Evolutionary conservation across 2,888 invertebrate species (phyloP), one percentile per base, ranked within the genome.

Genomic region (Achlya flavicornis): DNA sequence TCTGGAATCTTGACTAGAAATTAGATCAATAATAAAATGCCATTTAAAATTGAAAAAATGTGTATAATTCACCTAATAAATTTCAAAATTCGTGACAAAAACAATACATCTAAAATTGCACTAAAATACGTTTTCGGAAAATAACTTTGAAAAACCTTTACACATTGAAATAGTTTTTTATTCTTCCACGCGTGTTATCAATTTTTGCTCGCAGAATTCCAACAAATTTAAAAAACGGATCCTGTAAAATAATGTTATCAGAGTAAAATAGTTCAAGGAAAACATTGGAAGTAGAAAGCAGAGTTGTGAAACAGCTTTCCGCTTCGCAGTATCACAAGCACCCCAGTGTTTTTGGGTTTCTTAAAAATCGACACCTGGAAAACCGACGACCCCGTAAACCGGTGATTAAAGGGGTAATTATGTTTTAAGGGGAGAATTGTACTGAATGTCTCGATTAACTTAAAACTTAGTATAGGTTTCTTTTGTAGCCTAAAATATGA

Each of bases 161-260:
- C n/a, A 73, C 70, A 41, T 78, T 76, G 38, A 86, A 71, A 0
- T 67, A 73, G 38, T 75, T 81, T 73, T 72, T 85, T 32, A 88
- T 79, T 67, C 70, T 85, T 41, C 65, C 74, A 8, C 72, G 69
- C 58, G 82, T 66, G 4, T 66, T 76, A n/a, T 74, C 72, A 5
- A 84, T 57, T 65, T 75, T 84, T 10, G 66, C 76, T 68, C 73
- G 74, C 7, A 83, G 32, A n/a, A 63, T 65, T 26, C 59, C 69
- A 7, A 77, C 62, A 48, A 77, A 66, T 26, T 73, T 73, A 11
- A 63, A 62, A 43, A 71, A 66, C 3, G 67, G 67, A 0, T 76
- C 74, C 79, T 81, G 72, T 58, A 79, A 77, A 62, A 35, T n/a
- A 57, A 60, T 41, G 12, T 10, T 14, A n/a, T 12, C 14, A 43